Evolutionary conservation across 2,888 invertebrate genomes (phyloP).

Genomic region (Coenonympha arcania): DNA sequence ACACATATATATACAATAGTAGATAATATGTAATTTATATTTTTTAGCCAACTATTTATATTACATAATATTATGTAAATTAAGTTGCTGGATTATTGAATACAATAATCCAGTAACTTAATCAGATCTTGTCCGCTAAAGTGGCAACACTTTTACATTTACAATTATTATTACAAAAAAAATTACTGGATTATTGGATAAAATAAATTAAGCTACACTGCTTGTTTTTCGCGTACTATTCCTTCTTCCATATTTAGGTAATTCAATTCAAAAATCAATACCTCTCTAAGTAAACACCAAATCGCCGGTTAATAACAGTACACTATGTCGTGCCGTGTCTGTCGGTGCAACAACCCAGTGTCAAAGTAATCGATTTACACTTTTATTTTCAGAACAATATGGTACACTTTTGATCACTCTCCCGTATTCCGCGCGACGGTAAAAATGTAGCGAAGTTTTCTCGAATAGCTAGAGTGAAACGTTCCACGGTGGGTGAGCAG

Average conservation of each 20-base stretch:
- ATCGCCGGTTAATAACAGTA: conserved; percentile 11
- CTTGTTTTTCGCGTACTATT: background rate
- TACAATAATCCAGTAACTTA: too few species aligned
- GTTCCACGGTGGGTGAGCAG: conserved; percentile 52
- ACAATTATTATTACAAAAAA: too few species aligned
- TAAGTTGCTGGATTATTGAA: too few species aligned
- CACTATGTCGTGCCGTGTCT: conserved; percentile 10
- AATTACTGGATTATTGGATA: too few species aligned
- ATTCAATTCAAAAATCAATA: background rate
- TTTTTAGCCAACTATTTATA: too few species aligned
- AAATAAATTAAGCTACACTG: too few species aligned
- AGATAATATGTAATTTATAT: too few species aligned
- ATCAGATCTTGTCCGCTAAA: too few species aligned
- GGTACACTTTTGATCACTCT: conserved; percentile 45
- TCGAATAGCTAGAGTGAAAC: conserved; percentile 72
- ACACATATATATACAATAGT: too few species aligned
- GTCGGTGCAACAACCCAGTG: conserved; percentile 12
- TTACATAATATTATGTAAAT: too few species aligned
- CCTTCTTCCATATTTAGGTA: background rate
- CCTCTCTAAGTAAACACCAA: conserved; percentile 11
- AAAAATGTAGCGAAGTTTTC: conserved; percentile 66
- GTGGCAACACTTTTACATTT: too few species aligned
- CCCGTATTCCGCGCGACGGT: conserved; percentile 49
- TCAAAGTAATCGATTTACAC: conserved; percentile 37
- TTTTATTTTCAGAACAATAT: conserved; percentile 54